Evolutionary conservation across 2,888 invertebrate genomes (phyloP), one percentile per base, ranked within the genome.

Genomic region (Lutraria lutraria): DNA sequence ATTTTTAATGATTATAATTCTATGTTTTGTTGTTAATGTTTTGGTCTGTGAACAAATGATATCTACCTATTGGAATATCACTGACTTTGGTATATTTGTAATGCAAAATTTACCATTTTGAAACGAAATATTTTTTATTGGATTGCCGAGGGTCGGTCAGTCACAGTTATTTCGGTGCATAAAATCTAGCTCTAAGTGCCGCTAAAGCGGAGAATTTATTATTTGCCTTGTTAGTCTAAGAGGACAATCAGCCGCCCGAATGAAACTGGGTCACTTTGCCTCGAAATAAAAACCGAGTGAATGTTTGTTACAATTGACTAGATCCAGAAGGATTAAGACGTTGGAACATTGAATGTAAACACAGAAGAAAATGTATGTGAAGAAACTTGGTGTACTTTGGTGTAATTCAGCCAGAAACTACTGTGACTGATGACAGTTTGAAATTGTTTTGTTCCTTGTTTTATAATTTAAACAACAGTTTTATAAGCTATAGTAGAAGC

Each of bases 1-100:
- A 92, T 8, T 85, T 90, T 63, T 90, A 81, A 56, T 15, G 19
- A 76, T 76, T 31, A 76, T 31, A 34, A 56, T 16, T 52, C 10
- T 81, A n/a, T 79, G 29, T 31, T 21, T 52, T 3, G 21, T 43
- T 43, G 0, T 81, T 16, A 52, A 54, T 81, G 54, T 34, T 53
- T 19, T 76, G 76, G 15, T 19, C 31, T 31, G 12, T 34, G 76
- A 16, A 76, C 31, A 34, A 76, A 76, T 72, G 72, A 31, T 79
- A 79, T 25, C 43, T n/a, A 81, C 52, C 34, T 81, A 53, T 81
- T 25, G 81, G 53, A 81, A 81, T 81, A 53, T n/a, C 52, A 16
- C 25, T 25, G 25, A n/a, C 53, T 53, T 15, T 81, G 25, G 81
- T 81, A n/a, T 25, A 34, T 76, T 12, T 76, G 76, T 76, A 34